phyloP scores from a whole-genome alignment of 2,888 invertebrate genomes.

The Liodrosophila aerea region DNA sequence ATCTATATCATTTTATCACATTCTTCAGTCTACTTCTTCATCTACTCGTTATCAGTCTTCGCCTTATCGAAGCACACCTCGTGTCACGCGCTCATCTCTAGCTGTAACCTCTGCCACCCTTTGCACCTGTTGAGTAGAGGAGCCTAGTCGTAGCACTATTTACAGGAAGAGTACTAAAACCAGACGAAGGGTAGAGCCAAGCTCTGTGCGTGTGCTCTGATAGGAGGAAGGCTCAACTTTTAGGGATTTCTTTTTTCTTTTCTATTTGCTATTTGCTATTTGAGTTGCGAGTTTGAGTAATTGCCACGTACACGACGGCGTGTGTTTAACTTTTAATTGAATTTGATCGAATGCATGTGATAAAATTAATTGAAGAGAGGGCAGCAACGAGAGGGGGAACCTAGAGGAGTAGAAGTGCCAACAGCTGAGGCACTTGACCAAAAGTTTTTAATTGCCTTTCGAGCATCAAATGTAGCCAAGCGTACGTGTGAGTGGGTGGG shows the following conservation, averaged over 20 bases:
- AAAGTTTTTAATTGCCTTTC: constrained; percentile 74
- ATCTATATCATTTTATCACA: no score
- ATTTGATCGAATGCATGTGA: constrained; percentile 75
- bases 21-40: no score
- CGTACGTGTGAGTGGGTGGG: no score
- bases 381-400: not conserved
- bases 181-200: no score
- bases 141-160: no score
- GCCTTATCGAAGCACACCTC: not conserved
- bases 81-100: constrained; percentile 7
- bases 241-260: not conserved
- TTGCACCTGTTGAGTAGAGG: no score
- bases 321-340: constrained; percentile 74
- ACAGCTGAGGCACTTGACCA: constrained; percentile 51
- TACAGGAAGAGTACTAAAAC: no score
- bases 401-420: not conserved
- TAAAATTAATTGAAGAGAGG: constrained; percentile 67
- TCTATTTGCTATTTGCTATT: constrained; percentile 12
- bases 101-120: not conserved
- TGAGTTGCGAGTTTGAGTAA: constrained; percentile 56
- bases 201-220: not conserved
- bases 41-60: not conserved
- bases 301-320: constrained; percentile 61
- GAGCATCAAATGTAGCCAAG: constrained; percentile 39
- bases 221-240: constrained; percentile 28